These are phyloP conservation scores for Remorina albescens DNA, from an alignment of 2,797 vertebrate genomes.

Conservation along the genomic window DNA sequence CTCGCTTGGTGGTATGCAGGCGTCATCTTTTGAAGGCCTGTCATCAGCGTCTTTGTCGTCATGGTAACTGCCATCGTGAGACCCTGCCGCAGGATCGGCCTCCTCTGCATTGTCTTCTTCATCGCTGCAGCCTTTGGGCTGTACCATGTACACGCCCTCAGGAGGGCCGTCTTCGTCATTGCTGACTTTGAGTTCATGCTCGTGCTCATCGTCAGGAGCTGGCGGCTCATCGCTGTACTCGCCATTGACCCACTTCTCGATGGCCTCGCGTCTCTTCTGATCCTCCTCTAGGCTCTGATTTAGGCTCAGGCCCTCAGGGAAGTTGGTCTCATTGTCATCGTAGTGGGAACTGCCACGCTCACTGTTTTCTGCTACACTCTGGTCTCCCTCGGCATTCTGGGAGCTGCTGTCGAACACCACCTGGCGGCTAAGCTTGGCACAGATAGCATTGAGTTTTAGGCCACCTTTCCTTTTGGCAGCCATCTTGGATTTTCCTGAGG, in stretches of 20 bases:
- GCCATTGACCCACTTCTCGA: constrained; percentile 99
- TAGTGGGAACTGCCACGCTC: constrained; percentile 87
- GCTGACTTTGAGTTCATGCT: constrained; percentile 75
- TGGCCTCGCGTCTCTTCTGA: constrained; percentile 95
- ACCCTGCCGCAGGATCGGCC: constrained; percentile 72
- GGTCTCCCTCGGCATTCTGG: constrained; percentile 86
- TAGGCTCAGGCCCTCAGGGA: constrained; percentile 84
- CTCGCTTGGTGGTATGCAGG: constrained; percentile 82
- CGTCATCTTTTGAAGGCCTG: constrained; percentile 85
- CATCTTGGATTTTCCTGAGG: constrained; percentile 98
- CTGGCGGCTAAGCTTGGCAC: constrained; percentile 99
- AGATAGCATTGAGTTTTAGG: constrained; percentile 99
- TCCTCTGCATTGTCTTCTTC: constrained; percentile 91
- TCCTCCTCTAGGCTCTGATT: constrained; percentile 93
- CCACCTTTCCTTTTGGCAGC: constrained; percentile 99
- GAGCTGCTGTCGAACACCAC: constrained; percentile 94
- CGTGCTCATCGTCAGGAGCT: constrained; percentile 74
- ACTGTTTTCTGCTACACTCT: constrained; percentile 83
- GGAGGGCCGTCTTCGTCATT: constrained; percentile 89
- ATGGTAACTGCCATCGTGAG: constrained; percentile 85
- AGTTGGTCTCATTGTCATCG: constrained; percentile 85
- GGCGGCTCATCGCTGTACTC: constrained; percentile 93
- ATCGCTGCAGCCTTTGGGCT: constrained; percentile 97
- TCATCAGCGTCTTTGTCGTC: constrained; percentile 89
- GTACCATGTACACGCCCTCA: constrained; percentile 97